Conservation (phyloP, 2,797 vertebrate genomes). For the Uromys caudimaculatus region DNA sequence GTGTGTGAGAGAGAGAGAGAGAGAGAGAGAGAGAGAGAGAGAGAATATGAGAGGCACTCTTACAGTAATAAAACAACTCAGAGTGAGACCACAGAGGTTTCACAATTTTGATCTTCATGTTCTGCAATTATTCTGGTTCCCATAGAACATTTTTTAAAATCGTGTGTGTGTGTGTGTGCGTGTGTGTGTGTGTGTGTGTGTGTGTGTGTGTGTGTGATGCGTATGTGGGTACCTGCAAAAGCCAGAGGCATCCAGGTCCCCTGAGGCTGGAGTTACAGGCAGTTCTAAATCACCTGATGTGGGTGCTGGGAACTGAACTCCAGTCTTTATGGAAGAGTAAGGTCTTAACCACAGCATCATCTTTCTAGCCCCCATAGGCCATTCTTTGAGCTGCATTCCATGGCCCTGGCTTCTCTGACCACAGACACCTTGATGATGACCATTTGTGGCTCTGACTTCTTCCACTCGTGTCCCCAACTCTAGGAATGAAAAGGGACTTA, state of each 20-base stretch:
- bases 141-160: not conserved
- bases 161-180: not conserved
- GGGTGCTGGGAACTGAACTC: not conserved
- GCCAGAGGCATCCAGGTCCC: not conserved
- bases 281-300: not conserved
- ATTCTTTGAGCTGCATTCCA: not conserved
- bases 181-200: not conserved
- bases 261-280: not conserved
- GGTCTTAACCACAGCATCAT: not conserved
- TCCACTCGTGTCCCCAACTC: too few species aligned
- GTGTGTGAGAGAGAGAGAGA: not conserved
- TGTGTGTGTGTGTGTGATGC: not conserved
- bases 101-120: constrained; percentile 1
- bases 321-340: not conserved
- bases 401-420: not conserved
- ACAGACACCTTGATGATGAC: not conserved
- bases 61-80: constrained; percentile 33
- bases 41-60: not conserved
- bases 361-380: not conserved
- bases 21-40: not conserved
- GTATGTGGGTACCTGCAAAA: not conserved
- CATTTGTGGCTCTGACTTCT: not conserved
- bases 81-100: not conserved
- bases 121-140: not conserved
- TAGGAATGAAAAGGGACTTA: not conserved